These are phyloP conservation scores for Pristionchus japonicus DNA, from an alignment of 2,888 invertebrate species.

Conservation along the genomic window DNA sequence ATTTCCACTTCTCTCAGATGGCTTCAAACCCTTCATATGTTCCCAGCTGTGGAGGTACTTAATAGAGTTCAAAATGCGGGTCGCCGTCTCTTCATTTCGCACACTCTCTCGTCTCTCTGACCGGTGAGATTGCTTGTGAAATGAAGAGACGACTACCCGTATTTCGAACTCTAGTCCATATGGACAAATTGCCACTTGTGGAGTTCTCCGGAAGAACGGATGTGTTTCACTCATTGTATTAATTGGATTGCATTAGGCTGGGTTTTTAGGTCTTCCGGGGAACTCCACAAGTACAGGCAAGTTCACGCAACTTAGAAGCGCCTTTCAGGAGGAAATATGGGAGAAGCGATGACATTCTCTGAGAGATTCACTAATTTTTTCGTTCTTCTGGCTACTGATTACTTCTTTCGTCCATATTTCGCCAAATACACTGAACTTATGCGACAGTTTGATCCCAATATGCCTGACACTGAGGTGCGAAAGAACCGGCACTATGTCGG, in stretches of 20 bases:
- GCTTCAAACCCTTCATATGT: not conserved
- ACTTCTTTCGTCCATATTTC: not conserved
- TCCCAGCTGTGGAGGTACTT: not conserved
- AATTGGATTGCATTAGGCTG: no score
- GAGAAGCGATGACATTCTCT: not conserved
- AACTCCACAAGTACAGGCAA: no score
- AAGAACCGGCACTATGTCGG: not conserved
- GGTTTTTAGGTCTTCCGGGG: no score
- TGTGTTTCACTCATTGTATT: no score
- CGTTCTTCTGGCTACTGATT: not conserved
- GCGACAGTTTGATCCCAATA: not conserved
- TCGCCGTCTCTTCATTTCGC: no score
- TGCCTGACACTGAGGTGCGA: slow-evolving; percentile 7
- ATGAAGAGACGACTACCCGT: no score
- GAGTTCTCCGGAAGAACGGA: no score
- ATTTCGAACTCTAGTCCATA: not conserved
- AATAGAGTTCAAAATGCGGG: no score
- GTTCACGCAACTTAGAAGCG: no score
- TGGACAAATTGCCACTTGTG: no score
- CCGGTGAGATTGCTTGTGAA: no score
- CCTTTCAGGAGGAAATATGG: slow-evolving; percentile 9
- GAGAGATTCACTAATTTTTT: not conserved
- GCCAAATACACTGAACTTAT: not conserved
- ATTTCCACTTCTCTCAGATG: not conserved
- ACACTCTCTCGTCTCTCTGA: no score